These are phyloP conservation scores for Ormia ochracea DNA, from an alignment of 2,888 invertebrate genomes.

Conservation along the genomic window DNA sequence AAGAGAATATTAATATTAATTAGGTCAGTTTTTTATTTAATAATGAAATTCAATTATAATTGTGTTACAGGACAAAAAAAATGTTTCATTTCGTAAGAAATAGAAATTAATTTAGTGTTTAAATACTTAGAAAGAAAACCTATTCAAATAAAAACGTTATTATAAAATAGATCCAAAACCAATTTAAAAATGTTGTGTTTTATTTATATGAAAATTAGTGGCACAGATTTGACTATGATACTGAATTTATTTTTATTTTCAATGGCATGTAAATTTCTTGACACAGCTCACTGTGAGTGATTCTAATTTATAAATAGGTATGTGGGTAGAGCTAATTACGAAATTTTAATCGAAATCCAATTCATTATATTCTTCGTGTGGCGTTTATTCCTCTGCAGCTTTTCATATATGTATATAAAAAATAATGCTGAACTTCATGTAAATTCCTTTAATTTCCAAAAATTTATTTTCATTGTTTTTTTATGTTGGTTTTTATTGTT, in stretches of 20 bases:
- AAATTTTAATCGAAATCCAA: too few species aligned
- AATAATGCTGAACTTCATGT: too few species aligned
- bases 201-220: constrained; percentile 15
- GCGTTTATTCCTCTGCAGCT: too few species aligned
- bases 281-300: too few species aligned
- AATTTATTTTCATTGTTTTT: neutral
- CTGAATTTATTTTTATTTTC: too few species aligned
- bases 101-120: neutral
- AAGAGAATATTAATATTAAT: neutral
- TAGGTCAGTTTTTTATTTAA: neutral
- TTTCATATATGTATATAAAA: too few species aligned
- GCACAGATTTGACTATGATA: too few species aligned
- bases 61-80: neutral
- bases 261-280: too few species aligned
- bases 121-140: constrained; percentile 11
- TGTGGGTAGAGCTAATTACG: too few species aligned
- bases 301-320: too few species aligned
- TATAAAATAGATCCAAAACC: constrained; percentile 11
- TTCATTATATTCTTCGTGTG: too few species aligned
- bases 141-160: constrained; percentile 26
- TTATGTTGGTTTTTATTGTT: neutral
- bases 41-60: neutral
- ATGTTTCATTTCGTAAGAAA: neutral
- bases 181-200: constrained; percentile 26
- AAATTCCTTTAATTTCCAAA: neutral